These are phyloP conservation scores for Coremacera marginata DNA, from an alignment of 2,888 invertebrate genomes.

Conservation along the genomic window DNA sequence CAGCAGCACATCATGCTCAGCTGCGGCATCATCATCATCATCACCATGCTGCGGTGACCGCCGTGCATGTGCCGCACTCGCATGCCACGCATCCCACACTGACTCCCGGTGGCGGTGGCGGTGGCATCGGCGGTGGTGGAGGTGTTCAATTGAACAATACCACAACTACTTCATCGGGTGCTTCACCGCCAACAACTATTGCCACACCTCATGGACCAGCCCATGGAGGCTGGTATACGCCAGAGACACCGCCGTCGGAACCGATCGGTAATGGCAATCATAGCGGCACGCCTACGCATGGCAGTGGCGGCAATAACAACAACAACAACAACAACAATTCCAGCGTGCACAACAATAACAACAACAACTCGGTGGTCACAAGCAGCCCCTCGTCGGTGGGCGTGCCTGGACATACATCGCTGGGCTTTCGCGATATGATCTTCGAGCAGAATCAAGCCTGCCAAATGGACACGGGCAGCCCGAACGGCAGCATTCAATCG, in stretches of 20 bases:
- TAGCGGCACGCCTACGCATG: constrained; percentile 38
- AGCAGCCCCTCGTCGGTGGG: constrained; percentile 53
- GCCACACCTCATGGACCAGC: constrained; percentile 65
- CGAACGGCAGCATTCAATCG: constrained; percentile 68
- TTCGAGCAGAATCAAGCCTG: constrained; percentile 69
- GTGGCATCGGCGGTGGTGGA: constrained; percentile 49
- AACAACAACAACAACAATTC: constrained; percentile 47
- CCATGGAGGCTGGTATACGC: constrained; percentile 70
- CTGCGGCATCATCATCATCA: constrained; percentile 57
- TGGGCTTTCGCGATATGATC: constrained; percentile 68
- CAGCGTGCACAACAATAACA: constrained; percentile 53
- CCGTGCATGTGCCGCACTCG: constrained; percentile 40
- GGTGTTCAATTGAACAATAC: constrained; percentile 44
- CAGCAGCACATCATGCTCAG: constrained; percentile 61
- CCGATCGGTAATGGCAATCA: constrained; percentile 55
- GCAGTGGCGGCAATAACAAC: constrained; percentile 39
- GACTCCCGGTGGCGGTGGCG: constrained; percentile 52
- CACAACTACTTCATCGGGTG: constrained; percentile 53
- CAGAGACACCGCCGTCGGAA: constrained; percentile 69
- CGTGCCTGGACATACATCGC: constrained; percentile 54
- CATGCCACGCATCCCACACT: constrained; percentile 58
- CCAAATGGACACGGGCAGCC: constrained; percentile 69
- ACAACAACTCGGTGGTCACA: constrained; percentile 51
- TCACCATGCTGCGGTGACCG: constrained; percentile 48
- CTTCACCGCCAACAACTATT: constrained; percentile 62